Base-by-base conservation (phyloP, 2,888 invertebrate genomes). In the Drosophila anceps region DNA sequence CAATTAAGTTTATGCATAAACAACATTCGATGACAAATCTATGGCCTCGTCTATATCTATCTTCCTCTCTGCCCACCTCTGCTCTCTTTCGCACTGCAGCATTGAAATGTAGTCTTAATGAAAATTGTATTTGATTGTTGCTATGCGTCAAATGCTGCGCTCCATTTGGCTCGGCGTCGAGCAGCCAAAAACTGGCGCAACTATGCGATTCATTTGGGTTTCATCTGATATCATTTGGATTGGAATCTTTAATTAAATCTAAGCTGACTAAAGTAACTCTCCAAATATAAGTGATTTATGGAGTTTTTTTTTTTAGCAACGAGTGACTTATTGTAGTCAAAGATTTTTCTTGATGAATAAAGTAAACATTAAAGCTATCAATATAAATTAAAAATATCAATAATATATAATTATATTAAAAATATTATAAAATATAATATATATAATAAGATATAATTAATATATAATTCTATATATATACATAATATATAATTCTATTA, bases 1-100 rank as follows among this genome's bases (percentile, higher is more conserved):
- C 90, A 90, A 90, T 90, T 90, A 90, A 82, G 82, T 80, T 76
- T 72, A 82, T 78, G 79, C 82, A 89, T 74, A 82, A 88, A 82
- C 83, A 85, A 88, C 73, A 78, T 67, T 79, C 71, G 82, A 75
- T 84, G 88, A 89, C 71, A 79, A 79, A 79, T 79, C 81, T 73
- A 79, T 75, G 63, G 74, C 72, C 66, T 64, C 75, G 54, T 64
- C 76, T 55, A 9, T 18, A 55, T 31, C 33, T 37, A 18, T n/a
- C 50, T 27, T 12, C 15, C 31, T 33, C 50, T 43, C 20, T 0
- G 46, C 5, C 20, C 15, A 29, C 8, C 10, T 41, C 18, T 27
- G n/a, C 5, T 51, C 18, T 18, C 18, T 9, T 5, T 10, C 35
- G 1, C 43, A 6, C 41, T 61, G 31, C 63, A 58, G 51, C 70